These are phyloP conservation scores for Drosophila barbarae DNA, from an alignment of 2,888 invertebrate species.

Conservation along the genomic window DNA sequence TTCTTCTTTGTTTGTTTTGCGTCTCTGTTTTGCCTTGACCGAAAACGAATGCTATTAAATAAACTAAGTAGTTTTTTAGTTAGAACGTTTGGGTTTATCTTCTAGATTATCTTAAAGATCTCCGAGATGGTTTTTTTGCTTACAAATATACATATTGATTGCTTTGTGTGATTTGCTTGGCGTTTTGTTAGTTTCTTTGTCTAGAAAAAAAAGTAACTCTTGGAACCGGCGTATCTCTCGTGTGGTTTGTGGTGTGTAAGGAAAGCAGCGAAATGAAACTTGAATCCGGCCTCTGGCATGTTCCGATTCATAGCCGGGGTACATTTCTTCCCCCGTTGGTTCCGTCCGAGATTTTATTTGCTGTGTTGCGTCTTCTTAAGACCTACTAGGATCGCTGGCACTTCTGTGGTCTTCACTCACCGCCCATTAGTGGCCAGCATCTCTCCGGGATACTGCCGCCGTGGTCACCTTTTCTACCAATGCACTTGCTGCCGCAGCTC, in stretches of 20 bases:
- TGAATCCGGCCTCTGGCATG: slow-evolving; percentile 1
- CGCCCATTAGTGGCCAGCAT: slow-evolving; percentile 34
- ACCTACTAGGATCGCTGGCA: background rate
- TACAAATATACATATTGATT: slow-evolving; percentile 23
- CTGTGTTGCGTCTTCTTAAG: background rate
- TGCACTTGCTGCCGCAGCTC: slow-evolving; percentile 14
- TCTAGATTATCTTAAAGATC: slow-evolving; percentile 6
- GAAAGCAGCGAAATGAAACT: slow-evolving; percentile 7
- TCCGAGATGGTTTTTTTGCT: slow-evolving; percentile 2
- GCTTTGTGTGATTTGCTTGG: slow-evolving; percentile 9
- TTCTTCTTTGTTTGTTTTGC: slow-evolving; percentile 35
- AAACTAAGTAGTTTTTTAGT: slow-evolving; percentile 49
- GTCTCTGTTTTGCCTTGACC: slow-evolving; percentile 43
- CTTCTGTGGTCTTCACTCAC: slow-evolving; percentile 4
- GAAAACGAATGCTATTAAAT: slow-evolving; percentile 54
- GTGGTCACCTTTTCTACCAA: slow-evolving; percentile 38
- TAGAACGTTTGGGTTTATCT: slow-evolving; percentile 24
- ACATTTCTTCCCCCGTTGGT: background rate
- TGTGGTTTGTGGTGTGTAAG: slow-evolving; percentile 4
- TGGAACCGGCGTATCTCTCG: background rate
- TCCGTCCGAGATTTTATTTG: background rate
- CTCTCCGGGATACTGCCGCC: slow-evolving; percentile 42
- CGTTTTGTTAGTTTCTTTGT: background rate
- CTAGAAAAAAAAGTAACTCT: background rate
- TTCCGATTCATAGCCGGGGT: background rate